phyloP scores from a whole-genome alignment of 2,113 vertebrate genomes.

The Paracanthobrama guichenoti region DNA sequence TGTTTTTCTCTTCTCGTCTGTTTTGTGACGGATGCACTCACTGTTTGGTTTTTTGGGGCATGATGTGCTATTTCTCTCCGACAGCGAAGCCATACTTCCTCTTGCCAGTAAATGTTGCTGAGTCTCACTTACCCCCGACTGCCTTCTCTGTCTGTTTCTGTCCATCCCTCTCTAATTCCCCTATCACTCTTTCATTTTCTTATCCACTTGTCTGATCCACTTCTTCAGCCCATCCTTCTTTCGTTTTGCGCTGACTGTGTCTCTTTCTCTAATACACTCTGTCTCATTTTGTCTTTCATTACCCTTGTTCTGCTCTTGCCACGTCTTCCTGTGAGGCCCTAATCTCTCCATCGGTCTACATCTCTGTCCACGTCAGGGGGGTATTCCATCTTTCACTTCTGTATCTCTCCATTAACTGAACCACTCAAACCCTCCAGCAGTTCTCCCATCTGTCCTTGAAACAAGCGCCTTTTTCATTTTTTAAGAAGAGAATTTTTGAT shows the following conservation, averaged over 20 bases:
- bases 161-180: constrained; percentile 44
- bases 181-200: constrained; percentile 5
- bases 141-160: constrained; percentile 59
- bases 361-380: constrained; percentile 12
- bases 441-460: constrained; percentile 1
- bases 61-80: constrained; percentile 54
- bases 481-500: constrained; percentile 8
- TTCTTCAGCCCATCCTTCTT: constrained; percentile 23
- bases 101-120: constrained; percentile 62
- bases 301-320: background rate
- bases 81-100: constrained; percentile 6
- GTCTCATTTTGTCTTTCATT: constrained; percentile 33
- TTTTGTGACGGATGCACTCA: constrained; percentile 59
- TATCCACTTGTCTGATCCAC: background rate
- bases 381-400: constrained; percentile 13
- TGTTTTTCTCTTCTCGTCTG: constrained; percentile 17
- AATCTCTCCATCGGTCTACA: constrained; percentile 13
- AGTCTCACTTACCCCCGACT: constrained; percentile 46
- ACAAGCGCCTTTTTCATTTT: constrained; percentile 27
- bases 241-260: constrained; percentile 29
- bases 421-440: background rate
- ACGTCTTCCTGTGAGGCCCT: constrained; percentile 16
- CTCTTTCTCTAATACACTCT: constrained; percentile 1
- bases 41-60: constrained; percentile 47
- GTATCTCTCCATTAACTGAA: constrained; percentile 13